Evolutionary conservation across 2,113 vertebrate genomes (phyloP).

Genomic region (Stictonetta naevosa): DNA sequence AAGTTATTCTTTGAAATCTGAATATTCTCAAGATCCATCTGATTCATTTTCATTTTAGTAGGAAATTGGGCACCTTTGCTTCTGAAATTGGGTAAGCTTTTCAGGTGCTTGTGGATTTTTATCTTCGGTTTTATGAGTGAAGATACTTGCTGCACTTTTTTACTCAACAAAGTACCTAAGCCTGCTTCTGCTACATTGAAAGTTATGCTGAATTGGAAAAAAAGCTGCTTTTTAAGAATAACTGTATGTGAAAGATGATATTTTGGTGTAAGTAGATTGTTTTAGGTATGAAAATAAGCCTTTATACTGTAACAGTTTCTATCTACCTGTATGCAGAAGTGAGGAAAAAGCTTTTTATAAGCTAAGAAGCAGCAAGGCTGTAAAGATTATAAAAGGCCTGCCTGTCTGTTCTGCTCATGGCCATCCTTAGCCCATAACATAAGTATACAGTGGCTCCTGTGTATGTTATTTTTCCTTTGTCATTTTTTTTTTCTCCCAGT

Average conservation of each 20-base stretch:
- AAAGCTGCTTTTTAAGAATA: background rate
- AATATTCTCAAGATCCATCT: background rate
- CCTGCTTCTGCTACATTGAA: background rate
- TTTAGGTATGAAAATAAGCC: background rate
- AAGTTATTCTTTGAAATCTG: background rate
- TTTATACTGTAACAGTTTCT: background rate
- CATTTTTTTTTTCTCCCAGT: fast-evolving
- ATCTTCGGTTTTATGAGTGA: background rate
- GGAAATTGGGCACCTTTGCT: background rate
- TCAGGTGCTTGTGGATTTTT: background rate
- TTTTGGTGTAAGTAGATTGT: background rate
- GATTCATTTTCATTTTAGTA: background rate
- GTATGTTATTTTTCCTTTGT: background rate
- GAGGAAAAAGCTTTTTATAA: background rate
- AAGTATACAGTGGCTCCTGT: background rate
- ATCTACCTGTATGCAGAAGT: background rate
- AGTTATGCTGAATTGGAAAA: background rate
- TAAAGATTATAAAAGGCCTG: background rate
- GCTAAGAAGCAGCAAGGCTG: background rate
- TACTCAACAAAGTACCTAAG: background rate
- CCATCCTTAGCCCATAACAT: background rate
- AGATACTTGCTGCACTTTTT: background rate
- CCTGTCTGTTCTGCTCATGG: background rate
- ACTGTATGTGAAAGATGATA: background rate
- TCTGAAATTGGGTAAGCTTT: background rate